Evolutionary conservation across 2,888 invertebrate genomes (phyloP), one percentile per base, ranked within the genome.

Genomic region (Noctuana brunneofusca): DNA sequence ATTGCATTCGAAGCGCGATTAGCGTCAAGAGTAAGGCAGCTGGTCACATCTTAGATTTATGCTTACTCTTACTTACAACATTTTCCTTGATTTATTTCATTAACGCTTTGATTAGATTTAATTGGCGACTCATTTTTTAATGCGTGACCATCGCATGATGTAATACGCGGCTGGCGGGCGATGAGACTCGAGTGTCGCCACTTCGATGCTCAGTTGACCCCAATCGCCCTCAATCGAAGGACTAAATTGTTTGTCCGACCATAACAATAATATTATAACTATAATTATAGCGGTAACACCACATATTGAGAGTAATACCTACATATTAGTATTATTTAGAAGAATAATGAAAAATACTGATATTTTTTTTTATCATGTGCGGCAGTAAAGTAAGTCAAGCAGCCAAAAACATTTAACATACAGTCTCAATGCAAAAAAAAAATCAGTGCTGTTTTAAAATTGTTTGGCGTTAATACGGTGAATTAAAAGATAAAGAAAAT

Each of bases 171-270:
- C 49, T 30, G 48, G 32, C 75, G 72, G 71, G 73, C 76, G 71
- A 78, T 76, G 71, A 70, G 73, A 67, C 68, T 64, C 65, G 68
- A 74, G 75, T 72, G 79, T 78, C 75, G 79, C 81, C 78, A 78
- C 83, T 87, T 90, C 89, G 89, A 82, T 74, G 78, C 80, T 75
- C 79, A 89, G 80, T 90, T 90, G 85, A 89, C 87, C 86, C 84
- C 89, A 89, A 88, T 90, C 86, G 86, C 81, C 87, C 89, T 81
- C 89, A 90, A 90, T 90, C 87, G 87, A 89, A 89, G 87, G 86
- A 86, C 86, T 83, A 81, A 87, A 87, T 88, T 88, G 87, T 86
- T 84, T 84, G 86, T 77, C 76, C 80, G 82, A 83, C 81, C 83
- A 78, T 79, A 73, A 71, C 65, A 73, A 69, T 70, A 66, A 65